These are phyloP conservation scores for Digitonthophagus gazella DNA, from an alignment of 2,888 invertebrate genomes.

Conservation along the genomic window DNA sequence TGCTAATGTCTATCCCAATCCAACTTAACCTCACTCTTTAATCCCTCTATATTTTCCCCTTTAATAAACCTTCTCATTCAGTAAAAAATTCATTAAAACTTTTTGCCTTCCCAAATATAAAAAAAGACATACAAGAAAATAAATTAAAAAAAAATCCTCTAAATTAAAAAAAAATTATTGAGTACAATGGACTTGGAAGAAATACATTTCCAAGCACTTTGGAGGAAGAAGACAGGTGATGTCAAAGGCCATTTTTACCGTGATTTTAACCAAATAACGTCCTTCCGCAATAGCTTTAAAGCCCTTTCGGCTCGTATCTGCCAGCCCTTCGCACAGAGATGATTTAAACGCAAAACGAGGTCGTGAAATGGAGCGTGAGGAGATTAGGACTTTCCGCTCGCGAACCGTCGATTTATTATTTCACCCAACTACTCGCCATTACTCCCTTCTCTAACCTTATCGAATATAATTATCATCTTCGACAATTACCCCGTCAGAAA, in stretches of 20 bases:
- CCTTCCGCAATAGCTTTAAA: not conserved
- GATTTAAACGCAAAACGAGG: not conserved
- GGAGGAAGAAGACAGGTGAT: not conserved
- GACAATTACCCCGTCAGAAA: not conserved
- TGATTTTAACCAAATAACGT: not conserved
- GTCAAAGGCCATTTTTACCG: not conserved
- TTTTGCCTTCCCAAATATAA: too few species aligned
- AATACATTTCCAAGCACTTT: not conserved
- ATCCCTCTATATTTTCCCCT: too few species aligned
- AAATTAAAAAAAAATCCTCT: too few species aligned
- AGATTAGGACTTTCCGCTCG: not conserved
- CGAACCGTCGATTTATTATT: not conserved
- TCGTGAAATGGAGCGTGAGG: not conserved
- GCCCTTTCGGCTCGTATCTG: not conserved
- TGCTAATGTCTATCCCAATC: slow-evolving; percentile 6
- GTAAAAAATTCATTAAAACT: too few species aligned
- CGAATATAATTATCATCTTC: not conserved
- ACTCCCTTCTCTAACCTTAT: too few species aligned
- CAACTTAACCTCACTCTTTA: not conserved
- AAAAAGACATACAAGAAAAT: too few species aligned
- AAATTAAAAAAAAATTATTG: too few species aligned
- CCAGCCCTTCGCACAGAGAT: not conserved
- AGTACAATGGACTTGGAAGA: too few species aligned
- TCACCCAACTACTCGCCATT: too few species aligned
- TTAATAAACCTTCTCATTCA: too few species aligned